Evolutionary conservation across 1,140 invertebrate species (phyloP), one percentile per base, ranked within the genome.

Genomic region (Aphelenchoides avenae): DNA sequence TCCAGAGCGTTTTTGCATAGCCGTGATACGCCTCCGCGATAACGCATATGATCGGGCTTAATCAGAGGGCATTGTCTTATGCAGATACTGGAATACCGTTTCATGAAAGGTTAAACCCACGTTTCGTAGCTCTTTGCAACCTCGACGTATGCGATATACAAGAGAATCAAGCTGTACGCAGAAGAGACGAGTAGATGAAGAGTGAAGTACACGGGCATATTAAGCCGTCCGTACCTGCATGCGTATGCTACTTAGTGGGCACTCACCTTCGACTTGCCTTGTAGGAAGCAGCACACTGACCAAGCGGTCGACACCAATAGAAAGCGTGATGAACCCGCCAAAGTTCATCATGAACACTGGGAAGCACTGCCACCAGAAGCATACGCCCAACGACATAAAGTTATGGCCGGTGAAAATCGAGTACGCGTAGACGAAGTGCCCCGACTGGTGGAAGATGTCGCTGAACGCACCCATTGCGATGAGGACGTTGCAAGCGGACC

Each of bases 311-410:
- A 44, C 13, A 39, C n/a, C n/a, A n/a, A n/a, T n/a, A n/a, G n/a
- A n/a, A n/a, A n/a, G n/a, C n/a, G n/a, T n/a, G n/a, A n/a, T 39
- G 42, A 44, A 44, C 11, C 13, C 9, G n/a, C 42, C 42, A 33
- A 44, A 44, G 42, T 44, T 15, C 42, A 44, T 44, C 42, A 13
- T n/a, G 34, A 44, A 44, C 13, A 44, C 42, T 9, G 42, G 15
- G n/a, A 44, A 13, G 13, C 13, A 11, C 15, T 44, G 42, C 11
- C 13, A 33, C 42, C 13, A 39, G 15, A 44, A 44, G 15, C 42
- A 44, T 13, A 13, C 13, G 39, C 13, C 42, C n/a, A 44, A 39
- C 42, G 42, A 33, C 13, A 44, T 44, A 33, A 44, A 44, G 13
- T 13, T 44, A 33, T 39, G 42, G 13, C 9, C n/a, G 13, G 42